These are phyloP conservation scores for Parnassius mnemosyne DNA, from an alignment of 2,888 invertebrate genomes.

Conservation along the genomic window DNA sequence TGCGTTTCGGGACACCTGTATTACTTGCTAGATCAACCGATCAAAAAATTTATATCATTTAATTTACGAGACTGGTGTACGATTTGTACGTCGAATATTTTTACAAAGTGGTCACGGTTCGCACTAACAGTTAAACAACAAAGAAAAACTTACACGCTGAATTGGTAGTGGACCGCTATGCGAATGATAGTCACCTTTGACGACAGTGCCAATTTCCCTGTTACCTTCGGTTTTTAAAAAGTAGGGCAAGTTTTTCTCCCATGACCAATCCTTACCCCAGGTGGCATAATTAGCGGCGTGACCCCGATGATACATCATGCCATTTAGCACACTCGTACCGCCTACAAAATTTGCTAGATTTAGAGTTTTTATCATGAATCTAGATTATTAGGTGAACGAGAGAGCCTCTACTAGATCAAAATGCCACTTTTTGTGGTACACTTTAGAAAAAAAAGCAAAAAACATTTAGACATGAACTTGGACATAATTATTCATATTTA, in stretches of 20 bases:
- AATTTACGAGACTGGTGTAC: too few relatives aligned
- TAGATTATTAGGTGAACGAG: too few relatives aligned
- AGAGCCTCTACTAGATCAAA: too few relatives aligned
- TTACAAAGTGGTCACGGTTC: neutral
- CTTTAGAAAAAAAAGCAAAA: too few relatives aligned
- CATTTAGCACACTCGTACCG: conserved; percentile 86
- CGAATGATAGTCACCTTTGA: conserved; percentile 77
- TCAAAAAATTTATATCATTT: too few relatives aligned
- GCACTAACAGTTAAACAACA: neutral
- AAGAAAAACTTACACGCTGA: conserved; percentile 49
- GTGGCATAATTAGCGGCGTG: conserved; percentile 85
- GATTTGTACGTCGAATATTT: too few relatives aligned
- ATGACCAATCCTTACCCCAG: conserved; percentile 88
- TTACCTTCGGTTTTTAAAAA: conserved; percentile 84
- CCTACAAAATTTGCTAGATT: conserved; percentile 58
- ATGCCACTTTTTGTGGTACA: too few relatives aligned
- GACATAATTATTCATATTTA: too few relatives aligned
- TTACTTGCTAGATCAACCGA: too few relatives aligned
- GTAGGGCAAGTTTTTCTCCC: conserved; percentile 83
- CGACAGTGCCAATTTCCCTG: conserved; percentile 76
- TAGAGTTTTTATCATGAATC: too few relatives aligned
- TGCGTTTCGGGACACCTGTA: too few relatives aligned
- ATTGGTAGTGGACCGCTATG: conserved; percentile 79
- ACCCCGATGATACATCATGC: conserved; percentile 90
- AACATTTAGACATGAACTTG: too few relatives aligned